Evolutionary conservation across 2,888 invertebrate species (phyloP).

Genomic region (Ormyrus nitidulus): DNA sequence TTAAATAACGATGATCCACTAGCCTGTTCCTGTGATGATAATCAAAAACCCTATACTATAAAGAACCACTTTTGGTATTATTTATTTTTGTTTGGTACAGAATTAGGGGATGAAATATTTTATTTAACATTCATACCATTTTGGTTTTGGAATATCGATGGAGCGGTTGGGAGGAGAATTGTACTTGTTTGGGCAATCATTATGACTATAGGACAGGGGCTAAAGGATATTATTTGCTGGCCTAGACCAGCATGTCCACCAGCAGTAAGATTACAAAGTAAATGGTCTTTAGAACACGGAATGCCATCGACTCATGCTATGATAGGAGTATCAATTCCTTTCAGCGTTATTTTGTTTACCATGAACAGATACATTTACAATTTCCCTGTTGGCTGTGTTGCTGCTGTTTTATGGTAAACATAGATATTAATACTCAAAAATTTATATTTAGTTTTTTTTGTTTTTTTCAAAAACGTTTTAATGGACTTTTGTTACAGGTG

Average conservation of each 20-base stretch:
- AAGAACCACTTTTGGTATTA: constrained; percentile 89
- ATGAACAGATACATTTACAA: constrained; percentile 87
- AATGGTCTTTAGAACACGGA: constrained; percentile 94
- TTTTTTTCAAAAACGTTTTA: too few relatives aligned
- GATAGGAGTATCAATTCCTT: constrained; percentile 92
- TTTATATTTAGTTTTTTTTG: too few relatives aligned
- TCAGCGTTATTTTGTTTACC: constrained; percentile 88
- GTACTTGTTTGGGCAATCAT: constrained; percentile 88
- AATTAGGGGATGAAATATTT: constrained; percentile 92
- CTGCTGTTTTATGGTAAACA: constrained; percentile 79
- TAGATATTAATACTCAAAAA: neutral
- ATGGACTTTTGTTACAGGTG: constrained; percentile 77
- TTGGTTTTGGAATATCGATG: constrained; percentile 96
- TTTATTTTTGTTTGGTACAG: constrained; percentile 89
- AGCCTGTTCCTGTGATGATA: constrained; percentile 72
- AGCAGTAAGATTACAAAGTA: constrained; percentile 87
- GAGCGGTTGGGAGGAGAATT: constrained; percentile 88
- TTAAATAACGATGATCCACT: constrained; percentile 60
- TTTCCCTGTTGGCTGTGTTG: constrained; percentile 78
- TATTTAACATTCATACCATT: constrained; percentile 94
- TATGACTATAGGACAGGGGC: constrained; percentile 91
- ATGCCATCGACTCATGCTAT: constrained; percentile 97
- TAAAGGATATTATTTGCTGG: constrained; percentile 92
- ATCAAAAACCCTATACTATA: constrained; percentile 77
- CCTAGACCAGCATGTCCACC: constrained; percentile 90